phyloP scores from a whole-genome alignment of 2,797 vertebrate species.

The Alcedo atthis region DNA sequence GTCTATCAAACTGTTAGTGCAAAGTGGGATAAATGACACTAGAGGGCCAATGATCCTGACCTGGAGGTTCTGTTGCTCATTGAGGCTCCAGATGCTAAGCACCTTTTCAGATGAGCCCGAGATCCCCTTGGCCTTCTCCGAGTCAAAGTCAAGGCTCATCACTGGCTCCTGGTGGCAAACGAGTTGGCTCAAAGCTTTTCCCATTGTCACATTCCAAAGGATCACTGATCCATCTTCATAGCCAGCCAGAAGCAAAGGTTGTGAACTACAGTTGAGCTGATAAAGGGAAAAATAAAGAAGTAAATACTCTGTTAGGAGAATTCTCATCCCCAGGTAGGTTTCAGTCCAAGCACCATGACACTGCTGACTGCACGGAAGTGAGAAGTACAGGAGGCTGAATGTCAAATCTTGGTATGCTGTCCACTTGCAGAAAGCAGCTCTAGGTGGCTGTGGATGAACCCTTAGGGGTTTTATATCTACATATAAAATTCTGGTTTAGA shows the following conservation, averaged over 20 bases:
- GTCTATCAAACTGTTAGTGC: slow-evolving; percentile 82
- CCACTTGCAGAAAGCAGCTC: not conserved
- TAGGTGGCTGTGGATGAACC: not conserved
- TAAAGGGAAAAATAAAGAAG: not conserved
- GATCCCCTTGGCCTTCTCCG: slow-evolving; percentile 83
- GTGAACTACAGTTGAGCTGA: slow-evolving; percentile 79
- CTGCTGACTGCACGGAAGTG: not conserved
- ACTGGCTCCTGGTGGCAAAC: slow-evolving; percentile 89
- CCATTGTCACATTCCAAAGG: slow-evolving; percentile 90
- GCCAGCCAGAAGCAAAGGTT: slow-evolving; percentile 88
- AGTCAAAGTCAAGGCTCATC: slow-evolving; percentile 95
- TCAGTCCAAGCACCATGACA: not conserved
- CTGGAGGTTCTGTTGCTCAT: slow-evolving; percentile 89
- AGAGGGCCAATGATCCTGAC: slow-evolving; percentile 81
- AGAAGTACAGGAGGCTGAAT: not conserved
- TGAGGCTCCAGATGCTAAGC: slow-evolving; percentile 88
- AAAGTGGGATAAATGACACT: slow-evolving; percentile 78
- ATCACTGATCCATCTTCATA: slow-evolving; percentile 93
- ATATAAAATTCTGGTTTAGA: not conserved
- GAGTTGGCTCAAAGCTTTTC: slow-evolving; percentile 80
- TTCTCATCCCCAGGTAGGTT: not conserved
- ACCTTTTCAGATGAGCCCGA: slow-evolving; percentile 92
- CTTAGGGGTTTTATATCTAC: not conserved
- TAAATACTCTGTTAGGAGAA: not conserved
- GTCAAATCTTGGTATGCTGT: not conserved